phyloP scores from a whole-genome alignment of 1,140 invertebrate genomes.

The Phthorimaea operculella region DNA sequence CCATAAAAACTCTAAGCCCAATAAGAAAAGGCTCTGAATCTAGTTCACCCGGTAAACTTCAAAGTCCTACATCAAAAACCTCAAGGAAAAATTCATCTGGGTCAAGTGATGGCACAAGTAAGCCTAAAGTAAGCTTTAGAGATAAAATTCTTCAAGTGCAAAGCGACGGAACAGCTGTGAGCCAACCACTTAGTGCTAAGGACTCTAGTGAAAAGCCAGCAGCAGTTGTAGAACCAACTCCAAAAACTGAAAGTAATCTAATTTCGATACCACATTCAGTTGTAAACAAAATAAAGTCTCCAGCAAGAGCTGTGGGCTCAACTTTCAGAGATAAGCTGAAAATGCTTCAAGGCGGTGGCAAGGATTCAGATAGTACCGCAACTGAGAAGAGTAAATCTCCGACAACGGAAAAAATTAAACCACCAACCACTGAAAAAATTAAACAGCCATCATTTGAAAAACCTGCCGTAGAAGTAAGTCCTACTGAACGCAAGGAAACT shows the following conservation, averaged over 20 bases:
- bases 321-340: constrained; percentile 64
- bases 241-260: constrained; percentile 56
- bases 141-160: constrained; percentile 66
- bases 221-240: constrained; percentile 54
- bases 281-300: constrained; percentile 66
- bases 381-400: constrained; percentile 40
- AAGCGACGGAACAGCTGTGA: constrained; percentile 59
- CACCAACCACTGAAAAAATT: constrained; percentile 32
- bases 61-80: constrained; percentile 58
- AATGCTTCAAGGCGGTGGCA: constrained; percentile 48
- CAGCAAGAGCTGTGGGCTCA: constrained; percentile 57
- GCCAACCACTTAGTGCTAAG: constrained; percentile 49
- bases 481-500: constrained; percentile 25
- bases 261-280: constrained; percentile 66
- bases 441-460: constrained; percentile 36
- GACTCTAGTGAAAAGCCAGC: constrained; percentile 53
- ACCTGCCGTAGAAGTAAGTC: constrained; percentile 32
- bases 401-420: constrained; percentile 29
- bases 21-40: constrained; percentile 61
- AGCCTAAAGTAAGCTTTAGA: constrained; percentile 65
- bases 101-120: constrained; percentile 56
- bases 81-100: constrained; percentile 65
- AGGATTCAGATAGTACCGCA: constrained; percentile 36
- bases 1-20: constrained; percentile 61
- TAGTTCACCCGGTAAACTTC: constrained; percentile 59